Evolutionary conservation across 1,140 invertebrate species (phyloP).

Genomic region (Fopius arisanus): DNA sequence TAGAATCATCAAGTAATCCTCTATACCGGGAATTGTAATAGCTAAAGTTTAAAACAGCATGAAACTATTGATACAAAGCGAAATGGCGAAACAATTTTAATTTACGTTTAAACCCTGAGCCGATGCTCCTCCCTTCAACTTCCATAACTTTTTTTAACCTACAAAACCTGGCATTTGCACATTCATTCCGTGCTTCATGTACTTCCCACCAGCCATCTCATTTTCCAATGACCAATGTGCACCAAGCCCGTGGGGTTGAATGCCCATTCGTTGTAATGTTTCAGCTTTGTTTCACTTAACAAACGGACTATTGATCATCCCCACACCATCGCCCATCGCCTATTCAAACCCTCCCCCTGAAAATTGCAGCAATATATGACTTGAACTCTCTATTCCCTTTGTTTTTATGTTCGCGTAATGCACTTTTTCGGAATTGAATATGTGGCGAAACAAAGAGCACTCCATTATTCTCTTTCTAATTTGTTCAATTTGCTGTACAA

Average conservation of each 20-base stretch:
- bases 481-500: background rate
- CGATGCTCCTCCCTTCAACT: background rate
- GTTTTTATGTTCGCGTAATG: background rate
- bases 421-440: background rate
- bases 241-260: slow-evolving; percentile 37
- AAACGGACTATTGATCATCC: slow-evolving; percentile 32
- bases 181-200: background rate
- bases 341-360: slow-evolving; percentile 10
- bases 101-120: slow-evolving; percentile 32
- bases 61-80: background rate
- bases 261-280: slow-evolving; percentile 56
- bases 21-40: background rate
- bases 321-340: slow-evolving; percentile 16
- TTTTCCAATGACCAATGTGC: slow-evolving; percentile 23
- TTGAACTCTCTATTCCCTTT: slow-evolving; percentile 15
- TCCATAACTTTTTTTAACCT: background rate
- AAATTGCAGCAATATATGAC: slow-evolving; percentile 27
- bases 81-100: slow-evolving; percentile 48
- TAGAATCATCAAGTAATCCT: too few species aligned
- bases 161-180: slow-evolving; percentile 2
- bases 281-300: slow-evolving; percentile 57
- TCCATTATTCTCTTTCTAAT: background rate
- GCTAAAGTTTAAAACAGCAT: background rate
- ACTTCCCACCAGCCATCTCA: slow-evolving; percentile 24
- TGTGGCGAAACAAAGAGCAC: background rate